These are phyloP conservation scores for Perca flavescens DNA, from an alignment of 2,113 vertebrate genomes.

Conservation along the genomic window DNA sequence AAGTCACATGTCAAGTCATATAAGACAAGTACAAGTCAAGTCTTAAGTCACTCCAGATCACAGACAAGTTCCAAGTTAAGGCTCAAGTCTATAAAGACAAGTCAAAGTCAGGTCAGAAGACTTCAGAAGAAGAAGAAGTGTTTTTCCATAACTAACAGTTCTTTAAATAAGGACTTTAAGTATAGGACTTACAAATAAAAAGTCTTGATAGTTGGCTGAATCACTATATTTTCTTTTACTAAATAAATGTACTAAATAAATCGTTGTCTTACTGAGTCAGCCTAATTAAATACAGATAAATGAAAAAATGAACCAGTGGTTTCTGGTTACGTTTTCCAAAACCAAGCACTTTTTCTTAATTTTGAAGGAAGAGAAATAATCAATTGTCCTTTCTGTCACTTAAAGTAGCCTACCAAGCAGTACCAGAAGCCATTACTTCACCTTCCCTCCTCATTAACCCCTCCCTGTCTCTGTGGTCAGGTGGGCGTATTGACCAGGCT, in stretches of 20 bases:
- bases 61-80: no score
- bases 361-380: neutral
- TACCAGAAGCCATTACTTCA: neutral
- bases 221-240: neutral
- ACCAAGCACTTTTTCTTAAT: neutral
- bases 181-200: no score
- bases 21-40: no score
- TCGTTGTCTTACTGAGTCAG: neutral
- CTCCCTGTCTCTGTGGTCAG: constrained; percentile 49
- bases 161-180: no score
- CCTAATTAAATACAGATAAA: neutral
- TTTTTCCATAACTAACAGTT: no score
- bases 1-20: no score
- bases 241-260: neutral
- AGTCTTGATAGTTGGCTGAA: neutral
- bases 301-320: neutral
- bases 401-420: neutral
- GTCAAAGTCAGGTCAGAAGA: no score
- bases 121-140: no score
- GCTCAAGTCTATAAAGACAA: no score
- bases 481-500: constrained; percentile 86
- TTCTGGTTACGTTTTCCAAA: neutral
- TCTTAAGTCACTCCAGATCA: no score
- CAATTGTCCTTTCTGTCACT: neutral
- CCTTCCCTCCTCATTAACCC: neutral